phyloP scores from a whole-genome alignment of 2,888 invertebrate genomes.

The Spatulosminthurus flaviceps region DNA sequence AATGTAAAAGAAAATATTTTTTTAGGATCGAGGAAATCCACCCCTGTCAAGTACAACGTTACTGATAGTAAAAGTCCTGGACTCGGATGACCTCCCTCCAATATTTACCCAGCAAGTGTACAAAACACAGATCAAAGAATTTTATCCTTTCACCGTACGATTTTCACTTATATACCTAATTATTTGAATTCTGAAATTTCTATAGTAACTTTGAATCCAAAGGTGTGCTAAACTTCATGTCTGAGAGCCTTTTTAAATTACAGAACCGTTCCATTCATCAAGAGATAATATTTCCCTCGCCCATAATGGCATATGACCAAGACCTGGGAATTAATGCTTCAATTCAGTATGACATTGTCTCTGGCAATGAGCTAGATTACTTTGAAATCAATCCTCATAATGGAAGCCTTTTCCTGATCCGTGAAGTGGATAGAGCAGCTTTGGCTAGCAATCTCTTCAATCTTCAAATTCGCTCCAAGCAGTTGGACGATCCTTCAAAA shows the following conservation, averaged over 20 bases:
- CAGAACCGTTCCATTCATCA: slow-evolving; percentile 79
- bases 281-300: slow-evolving; percentile 75
- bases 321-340: slow-evolving; percentile 79
- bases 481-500: slow-evolving; percentile 77
- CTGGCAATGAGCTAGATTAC: slow-evolving; percentile 80
- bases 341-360: slow-evolving; percentile 80
- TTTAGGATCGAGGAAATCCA: slow-evolving; percentile 82
- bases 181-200: too few relatives aligned
- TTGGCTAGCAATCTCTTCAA: slow-evolving; percentile 64
- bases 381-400: slow-evolving; percentile 80
- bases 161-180: too few relatives aligned
- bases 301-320: slow-evolving; percentile 82
- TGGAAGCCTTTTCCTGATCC: slow-evolving; percentile 79
- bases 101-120: slow-evolving; percentile 84
- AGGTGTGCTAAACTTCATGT: not conserved
- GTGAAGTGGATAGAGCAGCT: slow-evolving; percentile 82
- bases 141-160: slow-evolving; percentile 81
- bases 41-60: slow-evolving; percentile 78
- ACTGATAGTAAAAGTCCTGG: slow-evolving; percentile 76
- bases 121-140: slow-evolving; percentile 81
- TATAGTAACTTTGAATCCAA: too few relatives aligned
- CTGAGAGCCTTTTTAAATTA: slow-evolving; percentile 55
- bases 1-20: not conserved
- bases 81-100: slow-evolving; percentile 84
- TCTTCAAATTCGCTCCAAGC: slow-evolving; percentile 77